A percentile compares a stretch with the other conserved stretches of the same genome.
Conservation (phyloP, 2,113 vertebrate species). For the Anarrhichthys ocellatus region DNA sequence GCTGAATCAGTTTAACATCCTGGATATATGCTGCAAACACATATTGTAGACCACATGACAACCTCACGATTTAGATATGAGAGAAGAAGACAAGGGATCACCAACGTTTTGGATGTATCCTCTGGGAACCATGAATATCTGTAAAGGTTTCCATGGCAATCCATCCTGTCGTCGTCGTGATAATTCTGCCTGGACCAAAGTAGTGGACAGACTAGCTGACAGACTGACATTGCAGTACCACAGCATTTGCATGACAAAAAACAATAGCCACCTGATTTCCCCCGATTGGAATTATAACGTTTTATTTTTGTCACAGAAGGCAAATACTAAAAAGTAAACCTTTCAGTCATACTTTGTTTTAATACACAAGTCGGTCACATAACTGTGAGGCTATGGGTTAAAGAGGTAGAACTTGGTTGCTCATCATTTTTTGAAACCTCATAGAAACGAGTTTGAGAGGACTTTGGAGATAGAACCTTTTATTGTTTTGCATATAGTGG, state of each 20-base stretch:
- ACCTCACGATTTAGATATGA: neutral
- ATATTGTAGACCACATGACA: neutral
- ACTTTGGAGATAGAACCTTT: neutral
- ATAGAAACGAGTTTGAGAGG: neutral
- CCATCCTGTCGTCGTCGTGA: neutral
- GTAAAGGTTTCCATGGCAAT: neutral
- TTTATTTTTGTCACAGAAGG: no score
- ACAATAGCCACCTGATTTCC: neutral
- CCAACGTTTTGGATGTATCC: neutral
- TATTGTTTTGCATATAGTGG: neutral
- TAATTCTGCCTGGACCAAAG: neutral
- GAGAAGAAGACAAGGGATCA: neutral
- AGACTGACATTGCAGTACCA: no score
- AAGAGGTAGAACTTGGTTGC: neutral
- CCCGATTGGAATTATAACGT: neutral
- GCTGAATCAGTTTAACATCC: neutral
- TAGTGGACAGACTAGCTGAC: neutral
- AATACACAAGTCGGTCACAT: neutral
- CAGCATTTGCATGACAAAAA: neutral
- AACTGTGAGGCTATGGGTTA: neutral
- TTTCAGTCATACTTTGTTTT: neutral
- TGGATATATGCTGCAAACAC: no score
- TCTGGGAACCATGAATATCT: neutral
- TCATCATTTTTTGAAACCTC: neutral
- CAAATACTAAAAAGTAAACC: neutral